Conservation (phyloP, 2,888 invertebrate species). For the Liposcelis brunnea region DNA sequence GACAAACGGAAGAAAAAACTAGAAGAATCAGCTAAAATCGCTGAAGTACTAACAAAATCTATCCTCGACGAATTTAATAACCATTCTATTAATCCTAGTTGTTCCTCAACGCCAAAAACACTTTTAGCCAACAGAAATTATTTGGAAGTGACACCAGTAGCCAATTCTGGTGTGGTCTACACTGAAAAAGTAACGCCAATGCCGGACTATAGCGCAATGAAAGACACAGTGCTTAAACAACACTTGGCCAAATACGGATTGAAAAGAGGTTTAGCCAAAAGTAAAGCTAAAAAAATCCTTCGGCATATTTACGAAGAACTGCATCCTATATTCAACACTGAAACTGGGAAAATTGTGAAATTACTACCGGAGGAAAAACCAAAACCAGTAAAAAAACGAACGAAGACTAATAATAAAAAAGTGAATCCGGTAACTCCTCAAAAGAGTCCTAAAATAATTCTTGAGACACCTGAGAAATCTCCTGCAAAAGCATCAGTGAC, state of each 20-base stretch:
- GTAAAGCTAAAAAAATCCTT: slow-evolving; percentile 32
- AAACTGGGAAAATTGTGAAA: slow-evolving; percentile 8
- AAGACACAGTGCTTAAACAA: no score
- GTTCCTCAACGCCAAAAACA: background rate
- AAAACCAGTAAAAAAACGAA: no score
- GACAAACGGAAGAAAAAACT: no score
- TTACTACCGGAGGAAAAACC: background rate
- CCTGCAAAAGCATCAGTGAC: no score
- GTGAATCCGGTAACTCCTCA: background rate
- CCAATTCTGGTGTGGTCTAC: background rate
- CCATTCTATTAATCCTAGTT: background rate
- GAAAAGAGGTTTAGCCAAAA: slow-evolving; percentile 28
- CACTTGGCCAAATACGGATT: slow-evolving; percentile 35
- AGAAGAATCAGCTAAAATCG: background rate
- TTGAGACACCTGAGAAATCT: background rate
- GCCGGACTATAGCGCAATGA: slow-evolving; percentile 32
- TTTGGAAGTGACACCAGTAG: background rate
- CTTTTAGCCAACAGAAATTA: background rate
- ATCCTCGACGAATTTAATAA: background rate
- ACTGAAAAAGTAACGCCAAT: slow-evolving; percentile 29
- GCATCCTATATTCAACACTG: slow-evolving; percentile 26
- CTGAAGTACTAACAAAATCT: background rate
- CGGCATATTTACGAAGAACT: slow-evolving; percentile 36
- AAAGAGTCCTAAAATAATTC: slow-evolving; percentile 7
- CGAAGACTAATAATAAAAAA: background rate